Evolutionary conservation across 2,797 vertebrate genomes (phyloP).

Genomic region (Ceryle rudis): DNA sequence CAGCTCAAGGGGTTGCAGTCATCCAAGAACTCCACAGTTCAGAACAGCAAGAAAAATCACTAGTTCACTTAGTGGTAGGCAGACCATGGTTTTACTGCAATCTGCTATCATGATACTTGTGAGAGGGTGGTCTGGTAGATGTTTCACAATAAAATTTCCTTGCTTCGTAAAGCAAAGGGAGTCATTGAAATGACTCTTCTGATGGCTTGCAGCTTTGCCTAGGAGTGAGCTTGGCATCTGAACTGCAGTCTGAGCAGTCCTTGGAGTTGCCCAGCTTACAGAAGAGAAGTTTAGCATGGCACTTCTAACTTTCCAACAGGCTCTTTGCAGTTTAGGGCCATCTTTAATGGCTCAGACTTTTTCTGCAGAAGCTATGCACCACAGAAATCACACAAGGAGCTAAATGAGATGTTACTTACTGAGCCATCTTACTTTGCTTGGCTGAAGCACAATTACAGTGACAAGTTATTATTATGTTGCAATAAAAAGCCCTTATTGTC

Average conservation of each 20-base stretch:
- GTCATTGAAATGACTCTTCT: not conserved
- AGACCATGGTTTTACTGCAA: not conserved
- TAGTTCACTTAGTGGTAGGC: not conserved
- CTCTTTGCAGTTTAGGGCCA: not conserved
- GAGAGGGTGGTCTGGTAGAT: not conserved
- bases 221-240: not conserved
- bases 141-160: not conserved
- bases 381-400: not conserved
- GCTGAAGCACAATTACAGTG: not conserved
- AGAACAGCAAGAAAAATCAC: not conserved
- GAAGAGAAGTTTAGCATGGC: not conserved
- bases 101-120: not conserved
- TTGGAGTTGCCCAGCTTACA: not conserved
- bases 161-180: not conserved
- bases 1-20: not conserved
- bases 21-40: not conserved
- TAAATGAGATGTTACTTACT: conserved; percentile 5
- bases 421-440: conserved; percentile 13
- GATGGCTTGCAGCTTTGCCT: not conserved
- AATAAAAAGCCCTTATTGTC: conserved; percentile 26
- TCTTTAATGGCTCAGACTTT: not conserved
- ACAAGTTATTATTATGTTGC: conserved; percentile 17
- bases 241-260: not conserved
- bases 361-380: not conserved
- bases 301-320: not conserved